Evolutionary conservation across 2,113 vertebrate species (phyloP).

Genomic region (Gyps fulvus): DNA sequence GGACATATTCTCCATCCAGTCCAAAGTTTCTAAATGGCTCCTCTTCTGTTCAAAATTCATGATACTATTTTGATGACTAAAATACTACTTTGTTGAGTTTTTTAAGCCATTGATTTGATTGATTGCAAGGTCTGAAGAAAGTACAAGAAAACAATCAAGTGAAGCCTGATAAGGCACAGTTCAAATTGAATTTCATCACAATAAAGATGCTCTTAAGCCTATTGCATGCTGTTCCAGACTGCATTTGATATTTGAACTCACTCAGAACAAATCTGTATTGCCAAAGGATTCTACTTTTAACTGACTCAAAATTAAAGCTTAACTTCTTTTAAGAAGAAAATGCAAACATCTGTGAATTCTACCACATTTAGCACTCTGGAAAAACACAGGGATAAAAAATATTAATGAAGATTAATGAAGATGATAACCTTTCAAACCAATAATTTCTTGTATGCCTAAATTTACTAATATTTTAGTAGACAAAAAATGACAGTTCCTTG

Average conservation of each 20-base stretch:
- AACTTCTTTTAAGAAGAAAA: conserved; percentile 75
- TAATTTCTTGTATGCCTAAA: conserved; percentile 19
- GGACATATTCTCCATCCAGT: background rate
- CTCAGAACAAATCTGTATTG: background rate
- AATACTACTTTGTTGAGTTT: background rate
- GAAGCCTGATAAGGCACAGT: conserved; percentile 27
- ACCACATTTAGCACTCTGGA: conserved; percentile 42
- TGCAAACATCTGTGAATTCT: conserved; percentile 26
- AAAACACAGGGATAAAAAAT: conserved; percentile 23
- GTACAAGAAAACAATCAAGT: conserved; percentile 26
- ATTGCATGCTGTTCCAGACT: conserved; percentile 30
- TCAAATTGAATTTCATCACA: conserved; percentile 49
- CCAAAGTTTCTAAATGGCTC: background rate
- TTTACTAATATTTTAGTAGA: conserved; percentile 40
- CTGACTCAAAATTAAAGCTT: conserved; percentile 66
- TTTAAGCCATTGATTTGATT: conserved; percentile 23
- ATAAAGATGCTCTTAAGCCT: conserved; percentile 35
- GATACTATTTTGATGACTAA: background rate
- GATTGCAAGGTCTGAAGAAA: conserved; percentile 33
- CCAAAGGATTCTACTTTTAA: conserved; percentile 54
- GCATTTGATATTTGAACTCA: background rate
- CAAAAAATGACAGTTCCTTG: conserved; percentile 58
- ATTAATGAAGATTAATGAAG: background rate
- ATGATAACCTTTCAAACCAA: conserved; percentile 18
- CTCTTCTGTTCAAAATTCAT: background rate